phyloP scores from a whole-genome alignment of 2,888 invertebrate genomes.

The Panopea generosa region DNA sequence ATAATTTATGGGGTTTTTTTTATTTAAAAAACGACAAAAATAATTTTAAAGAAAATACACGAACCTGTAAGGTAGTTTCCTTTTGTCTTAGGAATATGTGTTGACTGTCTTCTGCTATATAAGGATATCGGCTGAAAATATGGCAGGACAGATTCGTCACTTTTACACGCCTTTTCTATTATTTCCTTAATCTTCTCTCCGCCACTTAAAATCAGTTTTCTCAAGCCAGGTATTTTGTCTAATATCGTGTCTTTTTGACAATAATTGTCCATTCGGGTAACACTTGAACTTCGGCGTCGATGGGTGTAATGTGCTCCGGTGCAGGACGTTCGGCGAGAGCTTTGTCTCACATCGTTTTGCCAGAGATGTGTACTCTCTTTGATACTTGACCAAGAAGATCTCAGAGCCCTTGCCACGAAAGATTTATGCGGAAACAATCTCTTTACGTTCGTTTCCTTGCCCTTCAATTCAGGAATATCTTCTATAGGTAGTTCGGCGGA shows the following conservation, averaged over 20 bases:
- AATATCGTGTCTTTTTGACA: neutral
- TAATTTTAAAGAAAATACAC: too few relatives aligned
- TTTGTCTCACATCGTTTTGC: neutral
- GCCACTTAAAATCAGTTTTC: neutral
- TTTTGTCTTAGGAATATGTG: slow-evolving; percentile 18
- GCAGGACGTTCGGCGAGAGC: neutral
- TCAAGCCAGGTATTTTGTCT: neutral
- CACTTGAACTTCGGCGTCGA: neutral
- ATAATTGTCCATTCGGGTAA: too few relatives aligned
- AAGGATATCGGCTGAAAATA: neutral
- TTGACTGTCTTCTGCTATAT: slow-evolving; percentile 16
- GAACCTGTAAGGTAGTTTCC: slow-evolving; percentile 38
- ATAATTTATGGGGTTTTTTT: too few relatives aligned
- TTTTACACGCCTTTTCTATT: neutral
- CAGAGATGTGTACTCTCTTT: neutral
- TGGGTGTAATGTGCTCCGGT: neutral
- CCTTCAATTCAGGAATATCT: too few relatives aligned
- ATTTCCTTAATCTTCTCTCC: slow-evolving; percentile 4
- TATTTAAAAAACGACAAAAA: too few relatives aligned
- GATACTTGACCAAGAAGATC: slow-evolving; percentile 8
- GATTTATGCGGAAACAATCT: slow-evolving; percentile 9
- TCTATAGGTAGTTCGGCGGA: too few relatives aligned
- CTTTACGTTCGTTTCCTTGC: too few relatives aligned
- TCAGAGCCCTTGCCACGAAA: slow-evolving; percentile 1
- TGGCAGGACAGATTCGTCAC: neutral